Evolutionary conservation across 2,888 invertebrate genomes (phyloP), one percentile per base, ranked within the genome.

Genomic region (Baccha elongata): DNA sequence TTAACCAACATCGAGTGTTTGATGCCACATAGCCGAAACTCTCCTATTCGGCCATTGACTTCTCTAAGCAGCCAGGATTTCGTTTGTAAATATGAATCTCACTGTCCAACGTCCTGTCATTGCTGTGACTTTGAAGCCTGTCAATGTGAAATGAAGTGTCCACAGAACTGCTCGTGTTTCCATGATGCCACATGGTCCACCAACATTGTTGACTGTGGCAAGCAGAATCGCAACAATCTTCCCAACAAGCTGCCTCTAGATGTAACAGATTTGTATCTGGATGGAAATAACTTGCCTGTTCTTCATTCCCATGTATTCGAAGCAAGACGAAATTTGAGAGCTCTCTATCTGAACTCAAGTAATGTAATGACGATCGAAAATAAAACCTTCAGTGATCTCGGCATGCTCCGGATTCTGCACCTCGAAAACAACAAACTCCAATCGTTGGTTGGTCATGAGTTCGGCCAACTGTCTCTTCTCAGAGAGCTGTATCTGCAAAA

Each of bases 91-190:
- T 98, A 98, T 92, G 96, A 96, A 89, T 94, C 96, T 65, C 97
- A 98, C 91, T 98, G 98, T 91, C 98, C 98, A 91, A 96, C 97
- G 42, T 93, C 97, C 60, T 98, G 98, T 91, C 97, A 97, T 90
- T 98, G 98, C 91, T 98, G 98, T 91, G 98, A 98, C 89, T 98
- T 97, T 89, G 97, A 97, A 89, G 96, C 96, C 83, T 98, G 98
- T 91, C 98, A 98, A 91, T 98, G 98, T 91, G 97, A 98, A 92
- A 97, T 98, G 96, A 97, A 96, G 85, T 98, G 98, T 89, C 98
- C 98, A 32, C 93, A 94, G 87, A 97, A 97, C 88, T 98, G 98
- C 92, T 95, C 96, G 86, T 98, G 98, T 91, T 98, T 97, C 91
- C 97, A 97, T 90, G 98, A 98, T 89, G 96, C 96, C 89, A 94